Conservation (phyloP, 1,140 invertebrate genomes). For the Palaemon carinicauda region DNA sequence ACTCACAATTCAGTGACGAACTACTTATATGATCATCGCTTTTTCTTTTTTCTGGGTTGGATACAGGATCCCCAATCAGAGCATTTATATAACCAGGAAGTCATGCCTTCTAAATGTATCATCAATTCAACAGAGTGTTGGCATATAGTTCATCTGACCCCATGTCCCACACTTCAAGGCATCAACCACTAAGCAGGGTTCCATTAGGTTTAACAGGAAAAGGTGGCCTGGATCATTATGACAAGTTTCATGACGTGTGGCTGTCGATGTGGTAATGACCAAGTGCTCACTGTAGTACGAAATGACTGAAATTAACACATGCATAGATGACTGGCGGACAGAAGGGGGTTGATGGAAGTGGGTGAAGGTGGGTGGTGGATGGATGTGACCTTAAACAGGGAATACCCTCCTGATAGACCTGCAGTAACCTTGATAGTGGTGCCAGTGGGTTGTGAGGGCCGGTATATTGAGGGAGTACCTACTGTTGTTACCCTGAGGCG, state of each 20-base stretch:
- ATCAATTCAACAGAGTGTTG: conserved; percentile 46
- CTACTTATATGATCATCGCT: not conserved
- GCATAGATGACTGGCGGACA: not conserved
- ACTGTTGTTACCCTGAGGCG: conserved; percentile 48
- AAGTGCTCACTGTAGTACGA: not conserved
- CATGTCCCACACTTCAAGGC: conserved; percentile 28
- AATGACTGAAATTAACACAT: not conserved
- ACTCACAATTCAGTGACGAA: not conserved
- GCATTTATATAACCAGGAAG: conserved; percentile 27
- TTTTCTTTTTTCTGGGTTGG: not conserved
- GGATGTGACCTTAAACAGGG: not conserved
- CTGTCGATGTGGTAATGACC: not conserved
- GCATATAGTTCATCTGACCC: conserved; percentile 42
- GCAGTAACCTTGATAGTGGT: conserved; percentile 36
- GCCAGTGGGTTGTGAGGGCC: conserved; percentile 44
- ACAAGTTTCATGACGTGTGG: not conserved
- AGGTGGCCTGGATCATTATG: not conserved
- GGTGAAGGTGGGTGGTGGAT: not conserved
- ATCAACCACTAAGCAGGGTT: conserved; percentile 26
- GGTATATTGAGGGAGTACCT: conserved; percentile 52
- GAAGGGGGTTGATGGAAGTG: not conserved
- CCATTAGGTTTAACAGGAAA: conserved; percentile 14
- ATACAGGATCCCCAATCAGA: conserved; percentile 33
- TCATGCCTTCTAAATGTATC: conserved; percentile 39
- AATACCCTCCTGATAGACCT: not conserved